Evolutionary conservation across 2,888 invertebrate genomes (phyloP), one percentile per base, ranked within the genome.

Genomic region (Serripes groenlandicus): DNA sequence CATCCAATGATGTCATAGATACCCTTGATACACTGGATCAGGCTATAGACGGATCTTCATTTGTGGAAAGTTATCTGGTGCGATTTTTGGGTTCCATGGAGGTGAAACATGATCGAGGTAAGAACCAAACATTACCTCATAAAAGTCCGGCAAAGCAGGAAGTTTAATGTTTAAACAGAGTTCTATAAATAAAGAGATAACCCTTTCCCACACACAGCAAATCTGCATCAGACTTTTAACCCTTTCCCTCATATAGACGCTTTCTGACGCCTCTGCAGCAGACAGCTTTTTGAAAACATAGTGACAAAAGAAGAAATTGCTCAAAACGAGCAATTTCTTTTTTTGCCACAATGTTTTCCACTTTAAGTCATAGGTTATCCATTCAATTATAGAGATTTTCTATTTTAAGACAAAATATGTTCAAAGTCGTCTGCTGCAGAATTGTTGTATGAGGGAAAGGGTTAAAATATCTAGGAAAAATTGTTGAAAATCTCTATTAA

Each of bases 11-110:
- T 32, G 89, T 93, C 21, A 87, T 92, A 60, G 88, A 90, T 62
- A 89, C 88, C 5, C 78, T 91, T 34, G 89, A 90, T 60, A 89
- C 88, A 7, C 78, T 91, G 52, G 90, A 91, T 74, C 84, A 90
- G 37, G 89, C 90, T 21, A 90, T 88, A 71, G 92, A 93, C 32
- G 90, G 90, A 72, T 88, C 92, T 64, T 92, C 92, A 28, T 94
- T 92, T 86, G 89, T 91, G 30, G 92, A 94, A 83, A 93, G 92
- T 56, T 95, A 94, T 87, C 90, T 91, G 52, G 95, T 95, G 0
- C 89, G 95, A 30, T 95, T 95, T 87, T 90, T 95, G 9, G 95
- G 95, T 28, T 95, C 95, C 11, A 95, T 95, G 95, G 94, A 95
- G 81, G 95, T 95, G 21, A 92, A 92, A 69, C 86, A 89, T 34